These are phyloP conservation scores for Collichthys lucidus DNA, from an alignment of 2,113 vertebrate genomes.

Conservation along the genomic window DNA sequence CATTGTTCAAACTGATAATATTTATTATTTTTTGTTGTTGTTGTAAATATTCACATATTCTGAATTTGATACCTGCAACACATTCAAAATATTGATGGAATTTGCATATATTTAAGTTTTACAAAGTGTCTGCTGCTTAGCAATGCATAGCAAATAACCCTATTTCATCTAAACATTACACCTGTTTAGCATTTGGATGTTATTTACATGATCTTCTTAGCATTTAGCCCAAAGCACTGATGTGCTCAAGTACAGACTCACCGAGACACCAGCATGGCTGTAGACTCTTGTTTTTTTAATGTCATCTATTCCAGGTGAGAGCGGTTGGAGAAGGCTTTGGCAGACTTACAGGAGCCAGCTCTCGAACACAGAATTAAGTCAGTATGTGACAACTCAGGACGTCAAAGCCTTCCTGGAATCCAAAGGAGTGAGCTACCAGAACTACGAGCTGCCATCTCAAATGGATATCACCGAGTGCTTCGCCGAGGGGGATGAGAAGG, in stretches of 20 bases:
- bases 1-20: too few relatives aligned
- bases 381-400: constrained; percentile 83
- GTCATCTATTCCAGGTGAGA: constrained; percentile 78
- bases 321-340: constrained; percentile 89
- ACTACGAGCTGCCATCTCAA: constrained; percentile 84
- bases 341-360: constrained; percentile 80
- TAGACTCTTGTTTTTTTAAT: not conserved
- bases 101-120: too few relatives aligned
- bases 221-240: not conserved
- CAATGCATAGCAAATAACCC: too few relatives aligned
- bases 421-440: constrained; percentile 82
- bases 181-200: not conserved
- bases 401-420: constrained; percentile 85
- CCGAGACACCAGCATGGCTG: not conserved
- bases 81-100: too few relatives aligned
- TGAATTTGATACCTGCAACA: too few relatives aligned
- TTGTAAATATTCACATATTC: too few relatives aligned
- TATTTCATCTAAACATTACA: not conserved
- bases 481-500: constrained; percentile 85
- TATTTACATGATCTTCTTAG: not conserved
- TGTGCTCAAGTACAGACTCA: not conserved
- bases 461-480: constrained; percentile 95
- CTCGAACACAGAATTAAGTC: constrained; percentile 80
- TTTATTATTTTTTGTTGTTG: too few relatives aligned
- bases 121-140: too few relatives aligned